Base-by-base conservation (phyloP, 2,113 vertebrate species). In the Amazona guildingii region DNA sequence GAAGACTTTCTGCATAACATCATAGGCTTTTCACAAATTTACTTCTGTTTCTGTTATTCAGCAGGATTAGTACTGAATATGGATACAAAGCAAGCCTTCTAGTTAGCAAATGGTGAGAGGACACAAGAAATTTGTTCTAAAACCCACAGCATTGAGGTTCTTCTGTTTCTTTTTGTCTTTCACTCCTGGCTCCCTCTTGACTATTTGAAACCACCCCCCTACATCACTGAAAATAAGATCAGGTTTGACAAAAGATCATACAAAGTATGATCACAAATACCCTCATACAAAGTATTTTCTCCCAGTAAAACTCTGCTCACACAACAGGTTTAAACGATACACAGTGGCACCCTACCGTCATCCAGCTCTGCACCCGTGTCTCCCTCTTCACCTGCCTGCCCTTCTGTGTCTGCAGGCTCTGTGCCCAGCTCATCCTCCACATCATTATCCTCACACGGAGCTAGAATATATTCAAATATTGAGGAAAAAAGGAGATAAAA, bases 351-450 rank as follows among this genome's bases (percentile, higher is more conserved):
- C 93, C 62, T 98, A 99, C 99, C 99, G 35, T 99, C 98, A 70
- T 99, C 99, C 97, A 99, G 97, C 92, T 99, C 99, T 41, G 99
- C 99, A 35, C 98, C 98, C 0, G 98, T 98, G 94, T 98, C 98
- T 82, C 98, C 98, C 57, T 98, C 98, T 43, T 98, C 98, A 17
- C 95, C 96, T 24, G 98, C 98, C 93, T 99, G 99, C 72, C 98
- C 95, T 94, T 98, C 98, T 25, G 98, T 98, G 96, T 98, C 98
- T n/a, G 98, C 98, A 59, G 98, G 98, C 86, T 98, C 99, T 0
- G 98, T 98, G 88, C 97, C 97, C 95, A 98, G 98, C 21, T 99
- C 99, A 25, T 99, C 98, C 64, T 98, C 98, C 72, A 98, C 98
- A 39, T 98, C 98, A 28, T 98, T 98, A 93, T 98, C 98, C 72